phyloP scores from a whole-genome alignment of 2,113 vertebrate species.

The Vidua chalybeata region DNA sequence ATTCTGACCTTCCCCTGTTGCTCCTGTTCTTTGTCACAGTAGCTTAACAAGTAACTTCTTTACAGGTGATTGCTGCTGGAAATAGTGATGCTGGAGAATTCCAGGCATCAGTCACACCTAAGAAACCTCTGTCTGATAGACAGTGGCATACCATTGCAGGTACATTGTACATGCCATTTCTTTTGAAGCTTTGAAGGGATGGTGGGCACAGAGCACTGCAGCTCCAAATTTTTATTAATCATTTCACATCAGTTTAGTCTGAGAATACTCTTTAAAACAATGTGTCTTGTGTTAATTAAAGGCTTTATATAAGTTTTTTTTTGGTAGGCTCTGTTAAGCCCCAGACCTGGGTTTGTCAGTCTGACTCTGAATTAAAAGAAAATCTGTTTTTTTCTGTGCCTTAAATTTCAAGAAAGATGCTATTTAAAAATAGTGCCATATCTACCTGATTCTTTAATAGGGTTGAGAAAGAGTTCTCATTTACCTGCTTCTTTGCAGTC shows the following conservation, averaged over 20 bases:
- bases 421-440: background rate
- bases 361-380: background rate
- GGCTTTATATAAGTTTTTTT: background rate
- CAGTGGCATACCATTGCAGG: constrained; percentile 88
- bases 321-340: background rate
- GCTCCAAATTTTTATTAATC: background rate
- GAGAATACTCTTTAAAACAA: background rate
- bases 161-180: constrained; percentile 36
- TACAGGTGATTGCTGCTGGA: constrained; percentile 84
- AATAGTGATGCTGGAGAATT: constrained; percentile 80
- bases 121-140: constrained; percentile 84
- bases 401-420: background rate
- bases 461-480: background rate
- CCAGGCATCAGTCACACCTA: constrained; percentile 78
- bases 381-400: background rate
- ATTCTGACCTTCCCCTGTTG: background rate
- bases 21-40: background rate
- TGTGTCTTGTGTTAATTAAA: background rate
- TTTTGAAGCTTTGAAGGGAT: background rate
- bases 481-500: constrained; percentile 73
- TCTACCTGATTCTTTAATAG: background rate
- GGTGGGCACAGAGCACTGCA: background rate
- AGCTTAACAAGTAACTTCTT: constrained; percentile 1
- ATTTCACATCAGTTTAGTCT: background rate
- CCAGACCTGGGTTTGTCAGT: background rate